A percentile compares a stretch with the other conserved stretches of the same genome.
phyloP scores from a whole-genome alignment of 2,113 vertebrate species.

The Chascanopsetta lugubris region DNA sequence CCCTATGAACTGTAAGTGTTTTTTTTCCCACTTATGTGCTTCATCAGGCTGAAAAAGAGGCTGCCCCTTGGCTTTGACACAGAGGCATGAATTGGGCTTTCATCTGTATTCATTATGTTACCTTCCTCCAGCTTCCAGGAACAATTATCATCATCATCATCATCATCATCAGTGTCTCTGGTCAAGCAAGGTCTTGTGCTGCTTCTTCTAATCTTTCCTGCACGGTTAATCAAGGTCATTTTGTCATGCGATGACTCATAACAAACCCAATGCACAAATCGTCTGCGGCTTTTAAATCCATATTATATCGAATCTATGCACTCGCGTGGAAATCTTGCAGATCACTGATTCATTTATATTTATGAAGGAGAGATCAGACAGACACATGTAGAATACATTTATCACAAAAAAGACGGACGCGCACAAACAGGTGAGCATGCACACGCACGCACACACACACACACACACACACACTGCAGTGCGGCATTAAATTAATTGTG shows the following conservation, averaged over 20 bases:
- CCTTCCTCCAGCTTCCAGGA: too few species aligned
- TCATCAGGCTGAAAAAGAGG: too few species aligned
- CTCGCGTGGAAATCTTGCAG: conserved; percentile 58
- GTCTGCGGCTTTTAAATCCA: conserved; percentile 63
- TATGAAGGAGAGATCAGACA: conserved; percentile 57
- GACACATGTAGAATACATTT: conserved; percentile 51
- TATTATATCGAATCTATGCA: conserved; percentile 61
- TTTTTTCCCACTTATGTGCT: too few species aligned
- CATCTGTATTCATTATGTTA: too few species aligned
- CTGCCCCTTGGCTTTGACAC: too few species aligned
- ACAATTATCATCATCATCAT: too few species aligned
- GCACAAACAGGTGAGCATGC: conserved; percentile 4
- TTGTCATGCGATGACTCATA: conserved; percentile 55
- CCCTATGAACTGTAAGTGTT: too few species aligned
- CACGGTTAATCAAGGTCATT: conserved; percentile 58
- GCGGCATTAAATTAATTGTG: conserved; percentile 11
- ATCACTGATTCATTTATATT: conserved; percentile 61
- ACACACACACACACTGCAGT: conserved; percentile 2
- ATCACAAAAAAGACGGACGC: conserved; percentile 35
- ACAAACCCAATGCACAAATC: conserved; percentile 55
- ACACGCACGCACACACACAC: conserved; percentile 3
- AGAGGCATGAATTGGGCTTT: too few species aligned
- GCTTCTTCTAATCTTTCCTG: conserved; percentile 47
- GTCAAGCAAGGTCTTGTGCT: conserved; percentile 33
- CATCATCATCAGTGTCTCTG: too few species aligned